Conservation (phyloP, 2,113 vertebrate genomes). For the Labeo catla region DNA sequence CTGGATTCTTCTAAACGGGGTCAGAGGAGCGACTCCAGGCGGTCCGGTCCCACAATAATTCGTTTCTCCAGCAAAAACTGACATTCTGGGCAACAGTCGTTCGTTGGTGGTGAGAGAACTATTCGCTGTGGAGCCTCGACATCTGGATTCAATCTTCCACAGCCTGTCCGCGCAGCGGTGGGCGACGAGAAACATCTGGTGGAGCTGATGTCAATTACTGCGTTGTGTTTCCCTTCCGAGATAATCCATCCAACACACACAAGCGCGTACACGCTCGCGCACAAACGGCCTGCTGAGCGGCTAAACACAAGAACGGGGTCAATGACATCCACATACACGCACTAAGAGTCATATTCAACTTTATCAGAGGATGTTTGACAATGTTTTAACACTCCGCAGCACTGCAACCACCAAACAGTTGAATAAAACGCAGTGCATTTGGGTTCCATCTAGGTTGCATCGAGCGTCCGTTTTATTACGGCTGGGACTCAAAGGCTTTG, state of each 20-base stretch:
- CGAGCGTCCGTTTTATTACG: background rate
- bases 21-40: slow-evolving; percentile 47
- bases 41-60: slow-evolving; percentile 63
- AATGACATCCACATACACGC: slow-evolving; percentile 23
- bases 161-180: slow-evolving; percentile 67
- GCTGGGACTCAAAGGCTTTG: background rate
- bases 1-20: slow-evolving; percentile 42
- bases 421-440: background rate
- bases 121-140: slow-evolving; percentile 63
- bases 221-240: slow-evolving; percentile 77
- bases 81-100: slow-evolving; percentile 71
- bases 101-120: slow-evolving; percentile 59
- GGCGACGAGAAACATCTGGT: slow-evolving; percentile 81
- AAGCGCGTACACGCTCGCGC: background rate
- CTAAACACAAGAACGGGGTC: slow-evolving; percentile 26
- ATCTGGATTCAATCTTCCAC: slow-evolving; percentile 78
- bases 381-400: background rate
- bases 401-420: background rate
- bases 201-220: slow-evolving; percentile 80
- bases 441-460: background rate
- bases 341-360: background rate
- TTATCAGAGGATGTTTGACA: background rate
- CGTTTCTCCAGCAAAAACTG: slow-evolving; percentile 70
- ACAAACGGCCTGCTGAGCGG: background rate
- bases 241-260: slow-evolving; percentile 64